phyloP scores from a whole-genome alignment of 2,888 invertebrate species.

The Heliconius erato region DNA sequence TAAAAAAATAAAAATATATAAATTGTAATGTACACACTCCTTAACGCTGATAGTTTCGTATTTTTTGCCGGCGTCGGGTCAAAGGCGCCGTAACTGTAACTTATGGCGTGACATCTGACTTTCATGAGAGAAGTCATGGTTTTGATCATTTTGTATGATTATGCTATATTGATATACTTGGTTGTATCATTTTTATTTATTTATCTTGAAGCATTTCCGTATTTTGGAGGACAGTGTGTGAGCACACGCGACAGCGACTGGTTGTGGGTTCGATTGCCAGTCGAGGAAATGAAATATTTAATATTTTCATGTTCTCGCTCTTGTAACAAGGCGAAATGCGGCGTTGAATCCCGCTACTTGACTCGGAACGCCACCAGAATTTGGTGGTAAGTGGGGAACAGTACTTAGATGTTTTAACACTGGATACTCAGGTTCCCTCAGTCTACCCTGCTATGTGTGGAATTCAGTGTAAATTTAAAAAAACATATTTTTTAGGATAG shows the following conservation, averaged over 20 bases:
- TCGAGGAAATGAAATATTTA: background rate
- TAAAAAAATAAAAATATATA: no score
- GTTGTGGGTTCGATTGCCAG: no score
- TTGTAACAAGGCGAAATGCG: background rate
- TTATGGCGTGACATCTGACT: conserved; percentile 25
- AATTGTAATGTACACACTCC: background rate
- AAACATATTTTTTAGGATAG: no score
- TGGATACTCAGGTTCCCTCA: background rate
- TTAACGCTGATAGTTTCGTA: background rate
- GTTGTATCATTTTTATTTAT: background rate
- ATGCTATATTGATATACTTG: background rate
- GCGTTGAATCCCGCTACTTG: background rate
- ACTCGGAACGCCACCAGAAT: background rate
- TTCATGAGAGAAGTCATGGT: conserved; percentile 12
- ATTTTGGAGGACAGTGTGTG: background rate
- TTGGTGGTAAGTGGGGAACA: background rate
- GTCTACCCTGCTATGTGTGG: no score
- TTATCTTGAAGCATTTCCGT: background rate
- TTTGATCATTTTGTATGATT: background rate
- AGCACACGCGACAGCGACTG: no score
- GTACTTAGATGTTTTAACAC: background rate
- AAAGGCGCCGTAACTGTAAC: conserved; percentile 21
- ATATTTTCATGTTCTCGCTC: background rate
- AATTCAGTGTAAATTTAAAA: no score
- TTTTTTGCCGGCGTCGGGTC: conserved; percentile 10